These are phyloP conservation scores for Hesperophylax magnus DNA, from an alignment of 1,140 invertebrate genomes.

Conservation along the genomic window DNA sequence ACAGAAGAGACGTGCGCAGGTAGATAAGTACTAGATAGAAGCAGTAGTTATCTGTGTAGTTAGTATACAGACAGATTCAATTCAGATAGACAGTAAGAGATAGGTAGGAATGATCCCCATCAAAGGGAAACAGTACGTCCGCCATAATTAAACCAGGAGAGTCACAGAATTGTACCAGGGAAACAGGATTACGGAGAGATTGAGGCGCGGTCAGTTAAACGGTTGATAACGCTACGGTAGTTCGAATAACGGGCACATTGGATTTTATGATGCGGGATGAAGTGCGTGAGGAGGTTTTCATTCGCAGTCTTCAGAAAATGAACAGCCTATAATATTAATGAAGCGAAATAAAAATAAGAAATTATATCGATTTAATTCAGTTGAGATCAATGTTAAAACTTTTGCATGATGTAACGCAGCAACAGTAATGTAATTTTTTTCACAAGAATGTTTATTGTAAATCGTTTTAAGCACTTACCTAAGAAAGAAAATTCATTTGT, in stretches of 20 bases:
- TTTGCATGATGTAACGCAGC: too few species aligned
- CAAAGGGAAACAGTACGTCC: constrained; percentile 28
- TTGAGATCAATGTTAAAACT: too few species aligned
- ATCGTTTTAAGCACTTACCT: too few species aligned
- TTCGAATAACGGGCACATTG: constrained; percentile 31
- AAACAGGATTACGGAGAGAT: constrained; percentile 45
- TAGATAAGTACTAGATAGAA: neutral
- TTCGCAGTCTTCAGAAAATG: neutral
- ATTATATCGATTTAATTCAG: too few species aligned
- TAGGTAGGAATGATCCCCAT: constrained; percentile 40
- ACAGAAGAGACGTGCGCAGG: neutral
- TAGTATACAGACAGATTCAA: too few species aligned
- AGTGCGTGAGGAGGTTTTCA: neutral
- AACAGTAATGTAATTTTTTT: too few species aligned
- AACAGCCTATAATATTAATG: too few species aligned
- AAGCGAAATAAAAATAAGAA: too few species aligned
- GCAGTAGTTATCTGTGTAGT: neutral
- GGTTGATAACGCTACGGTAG: constrained; percentile 30
- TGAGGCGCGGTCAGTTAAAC: constrained; percentile 38
- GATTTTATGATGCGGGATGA: constrained; percentile 41
- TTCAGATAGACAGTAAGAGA: constrained; percentile 17
- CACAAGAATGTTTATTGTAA: too few species aligned
- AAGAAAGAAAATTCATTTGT: too few species aligned
- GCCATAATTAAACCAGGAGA: constrained; percentile 40
- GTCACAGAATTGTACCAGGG: constrained; percentile 33